Percentiles rank a stretch among this genome's conserved stretches.
phyloP scores from a whole-genome alignment of 2,113 vertebrate species.

The Alexandromys fortis region DNA sequence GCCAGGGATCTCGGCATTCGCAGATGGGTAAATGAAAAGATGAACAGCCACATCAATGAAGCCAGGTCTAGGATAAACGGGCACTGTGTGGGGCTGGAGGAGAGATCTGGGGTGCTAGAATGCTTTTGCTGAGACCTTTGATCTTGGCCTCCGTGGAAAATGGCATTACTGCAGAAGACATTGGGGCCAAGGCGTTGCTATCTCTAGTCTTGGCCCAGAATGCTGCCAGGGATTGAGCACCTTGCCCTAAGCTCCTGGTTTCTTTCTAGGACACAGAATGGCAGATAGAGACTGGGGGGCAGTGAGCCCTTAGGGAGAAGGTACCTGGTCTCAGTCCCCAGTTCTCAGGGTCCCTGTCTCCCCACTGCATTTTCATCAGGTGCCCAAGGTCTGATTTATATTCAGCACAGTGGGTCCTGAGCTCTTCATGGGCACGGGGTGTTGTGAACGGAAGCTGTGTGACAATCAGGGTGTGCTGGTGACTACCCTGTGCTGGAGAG shows the following conservation, averaged over 20 bases:
- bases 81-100: neutral
- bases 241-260: neutral
- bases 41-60: neutral
- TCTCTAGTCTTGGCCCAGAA: neutral
- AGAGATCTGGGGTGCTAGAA: neutral
- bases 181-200: no score
- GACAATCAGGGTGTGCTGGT: neutral
- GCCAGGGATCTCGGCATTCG: neutral
- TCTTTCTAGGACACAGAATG: neutral
- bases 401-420: neutral
- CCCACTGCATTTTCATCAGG: neutral
- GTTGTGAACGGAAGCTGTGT: neutral
- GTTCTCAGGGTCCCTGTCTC: neutral
- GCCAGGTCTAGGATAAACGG: neutral
- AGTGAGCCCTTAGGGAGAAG: neutral
- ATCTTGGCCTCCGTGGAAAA: neutral
- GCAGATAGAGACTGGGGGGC: neutral
- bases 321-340: neutral
- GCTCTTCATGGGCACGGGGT: neutral
- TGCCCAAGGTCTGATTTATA: neutral
- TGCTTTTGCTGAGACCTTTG: neutral
- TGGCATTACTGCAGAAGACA: neutral
- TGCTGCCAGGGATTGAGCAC: fast-evolving
- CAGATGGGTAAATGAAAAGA: neutral
- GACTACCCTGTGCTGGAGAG: neutral